phyloP scores from a whole-genome alignment of 2,888 invertebrate species.

The Microctonus aethiopoides region DNA sequence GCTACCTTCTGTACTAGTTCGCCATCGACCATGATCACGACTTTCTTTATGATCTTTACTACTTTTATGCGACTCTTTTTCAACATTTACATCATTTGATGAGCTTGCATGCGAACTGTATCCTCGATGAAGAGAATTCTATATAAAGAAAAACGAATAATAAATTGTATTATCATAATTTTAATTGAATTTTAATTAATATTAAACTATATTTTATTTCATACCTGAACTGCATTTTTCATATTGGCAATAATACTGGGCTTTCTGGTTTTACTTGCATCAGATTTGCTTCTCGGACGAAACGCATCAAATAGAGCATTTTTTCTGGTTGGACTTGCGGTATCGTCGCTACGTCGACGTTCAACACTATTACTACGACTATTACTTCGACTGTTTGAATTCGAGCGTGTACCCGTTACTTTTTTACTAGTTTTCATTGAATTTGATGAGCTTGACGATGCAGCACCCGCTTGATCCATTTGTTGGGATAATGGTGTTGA shows the following conservation, averaged over 20 bases:
- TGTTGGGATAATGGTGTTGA: slow-evolving; percentile 61
- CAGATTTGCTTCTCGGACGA: slow-evolving; percentile 80
- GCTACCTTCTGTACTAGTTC: slow-evolving; percentile 70
- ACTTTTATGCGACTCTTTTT: slow-evolving; percentile 55
- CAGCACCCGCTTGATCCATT: slow-evolving; percentile 40
- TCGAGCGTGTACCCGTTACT: slow-evolving; percentile 64
- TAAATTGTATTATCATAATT: slow-evolving; percentile 1
- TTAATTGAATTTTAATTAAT: background rate
- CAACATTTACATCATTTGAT: slow-evolving; percentile 56
- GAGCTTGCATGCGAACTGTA: slow-evolving; percentile 57
- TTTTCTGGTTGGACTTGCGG: slow-evolving; percentile 77
- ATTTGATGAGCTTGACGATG: slow-evolving; percentile 52
- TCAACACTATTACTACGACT: slow-evolving; percentile 63
- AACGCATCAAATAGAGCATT: slow-evolving; percentile 85
- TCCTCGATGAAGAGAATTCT: slow-evolving; percentile 56
- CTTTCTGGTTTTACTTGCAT: slow-evolving; percentile 74
- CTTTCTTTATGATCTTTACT: slow-evolving; percentile 51
- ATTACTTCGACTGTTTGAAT: slow-evolving; percentile 64
- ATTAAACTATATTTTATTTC: slow-evolving; percentile 11
- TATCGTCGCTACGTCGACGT: slow-evolving; percentile 67
- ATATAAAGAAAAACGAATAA: slow-evolving; percentile 30
- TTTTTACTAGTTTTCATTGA: slow-evolving; percentile 56
- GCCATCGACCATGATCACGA: slow-evolving; percentile 52
- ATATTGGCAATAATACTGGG: slow-evolving; percentile 85
- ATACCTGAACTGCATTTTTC: slow-evolving; percentile 84